Conservation (phyloP, 64 coral and sea anemone genomes). For the Trachythela sp. region DNA sequence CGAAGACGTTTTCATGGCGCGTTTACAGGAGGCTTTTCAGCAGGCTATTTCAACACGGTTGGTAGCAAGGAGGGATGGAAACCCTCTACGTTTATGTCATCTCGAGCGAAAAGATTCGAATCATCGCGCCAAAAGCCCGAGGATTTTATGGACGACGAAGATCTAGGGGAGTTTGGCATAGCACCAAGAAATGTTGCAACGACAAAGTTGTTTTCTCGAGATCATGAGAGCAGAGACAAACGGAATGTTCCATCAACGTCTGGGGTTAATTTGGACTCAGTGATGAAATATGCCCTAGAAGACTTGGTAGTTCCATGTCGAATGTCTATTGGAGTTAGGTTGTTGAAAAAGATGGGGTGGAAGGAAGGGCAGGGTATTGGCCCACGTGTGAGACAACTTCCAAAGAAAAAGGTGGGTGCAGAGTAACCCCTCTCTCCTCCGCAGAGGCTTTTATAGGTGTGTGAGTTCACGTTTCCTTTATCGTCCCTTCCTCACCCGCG, state of each 20-base stretch:
- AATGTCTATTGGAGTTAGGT: conserved; percentile 73
- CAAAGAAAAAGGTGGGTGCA: conserved; percentile 64
- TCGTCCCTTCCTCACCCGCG: no score
- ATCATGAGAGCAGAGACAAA: conserved; percentile 7
- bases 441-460: no score
- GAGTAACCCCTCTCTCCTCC: neutral
- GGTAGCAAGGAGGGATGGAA: conserved; percentile 94
- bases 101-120: conserved; percentile 37
- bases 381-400: conserved; percentile 57
- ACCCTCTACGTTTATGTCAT: conserved; percentile 76
- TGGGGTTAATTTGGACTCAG: conserved; percentile 5
- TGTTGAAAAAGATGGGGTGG: conserved; percentile 96
- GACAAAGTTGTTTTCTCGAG: conserved; percentile 59
- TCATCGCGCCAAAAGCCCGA: conserved; percentile 64
- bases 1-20: conserved; percentile 98
- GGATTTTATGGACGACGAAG: conserved; percentile 99
- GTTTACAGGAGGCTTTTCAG: conserved; percentile 95
- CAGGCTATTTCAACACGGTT: conserved; percentile 98
- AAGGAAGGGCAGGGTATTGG: conserved; percentile 94
- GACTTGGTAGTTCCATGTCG: conserved; percentile 71
- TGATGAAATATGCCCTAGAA: conserved; percentile 51
- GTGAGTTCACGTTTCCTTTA: no score
- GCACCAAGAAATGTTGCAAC: conserved; percentile 76
- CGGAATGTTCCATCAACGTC: neutral
- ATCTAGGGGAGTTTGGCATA: conserved; percentile 91